A percentile compares a stretch with the other conserved stretches of the same genome.
Conservation (phyloP, 2,888 invertebrate species). For the Salticus scenicus region DNA sequence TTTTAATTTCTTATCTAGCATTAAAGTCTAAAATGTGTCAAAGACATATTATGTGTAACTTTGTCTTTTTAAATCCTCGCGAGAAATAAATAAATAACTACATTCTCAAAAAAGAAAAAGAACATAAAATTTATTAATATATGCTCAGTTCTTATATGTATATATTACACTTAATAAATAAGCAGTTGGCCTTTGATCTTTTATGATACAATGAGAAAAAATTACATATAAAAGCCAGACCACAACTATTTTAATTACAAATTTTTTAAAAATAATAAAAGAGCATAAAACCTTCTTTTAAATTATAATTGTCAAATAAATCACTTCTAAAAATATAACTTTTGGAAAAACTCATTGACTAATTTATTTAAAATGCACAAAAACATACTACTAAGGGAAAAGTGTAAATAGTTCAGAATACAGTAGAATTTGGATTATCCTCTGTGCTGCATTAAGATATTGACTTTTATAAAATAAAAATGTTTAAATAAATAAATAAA, state of each 20-base stretch:
- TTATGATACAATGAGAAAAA: conserved; percentile 67
- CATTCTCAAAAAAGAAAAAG: conserved; percentile 35
- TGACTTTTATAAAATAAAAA: too few species aligned
- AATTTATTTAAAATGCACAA: not conserved
- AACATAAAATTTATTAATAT: conserved; percentile 68
- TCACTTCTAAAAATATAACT: conserved; percentile 7
- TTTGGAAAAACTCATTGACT: conserved; percentile 10
- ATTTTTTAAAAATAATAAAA: conserved; percentile 50
- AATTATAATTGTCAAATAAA: too few species aligned
- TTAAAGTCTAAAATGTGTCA: too few species aligned
- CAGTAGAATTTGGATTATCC: conserved; percentile 44
- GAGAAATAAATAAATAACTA: conserved; percentile 15
- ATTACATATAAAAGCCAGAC: conserved; percentile 68
- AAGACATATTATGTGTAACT: too few species aligned
- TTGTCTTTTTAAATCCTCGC: too few species aligned
- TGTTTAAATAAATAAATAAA: too few species aligned
- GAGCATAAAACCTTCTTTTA: conserved; percentile 7
- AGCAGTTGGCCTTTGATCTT: conserved; percentile 67
- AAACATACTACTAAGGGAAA: conserved; percentile 8
- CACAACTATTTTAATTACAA: conserved; percentile 64
- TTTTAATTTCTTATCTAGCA: too few species aligned
- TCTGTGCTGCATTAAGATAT: too few species aligned
- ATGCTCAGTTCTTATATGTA: conserved; percentile 69
- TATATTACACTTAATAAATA: conserved; percentile 68
- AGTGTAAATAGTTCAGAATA: conserved; percentile 21